Evolutionary conservation across 2,888 invertebrate species (phyloP).

Genomic region (Branchinecta sandiegonensis): DNA sequence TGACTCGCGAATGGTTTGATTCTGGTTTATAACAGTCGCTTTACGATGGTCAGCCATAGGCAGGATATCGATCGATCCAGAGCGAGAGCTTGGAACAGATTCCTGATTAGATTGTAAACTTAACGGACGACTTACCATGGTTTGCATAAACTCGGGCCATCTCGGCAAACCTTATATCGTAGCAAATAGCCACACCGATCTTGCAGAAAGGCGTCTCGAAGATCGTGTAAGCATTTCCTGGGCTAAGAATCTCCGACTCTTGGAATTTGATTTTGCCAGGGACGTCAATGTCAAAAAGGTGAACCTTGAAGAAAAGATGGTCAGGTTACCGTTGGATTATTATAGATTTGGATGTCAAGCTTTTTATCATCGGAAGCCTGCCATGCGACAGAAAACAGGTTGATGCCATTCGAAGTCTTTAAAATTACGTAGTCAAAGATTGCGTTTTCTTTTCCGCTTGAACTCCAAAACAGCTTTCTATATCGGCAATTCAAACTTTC

Average conservation of each 20-base stretch:
- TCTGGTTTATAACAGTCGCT: neutral
- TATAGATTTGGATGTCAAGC: too few relatives aligned
- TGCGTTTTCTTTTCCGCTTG: too few relatives aligned
- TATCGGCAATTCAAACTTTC: too few relatives aligned
- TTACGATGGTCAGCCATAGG: neutral
- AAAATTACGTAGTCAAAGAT: too few relatives aligned
- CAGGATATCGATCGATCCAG: constrained; percentile 4
- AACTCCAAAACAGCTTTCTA: too few relatives aligned
- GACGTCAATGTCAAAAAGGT: constrained; percentile 89
- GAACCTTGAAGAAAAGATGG: constrained; percentile 45
- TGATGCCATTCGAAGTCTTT: too few relatives aligned
- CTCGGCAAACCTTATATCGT: constrained; percentile 83
- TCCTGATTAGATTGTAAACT: constrained; percentile 28
- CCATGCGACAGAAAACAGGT: too few relatives aligned
- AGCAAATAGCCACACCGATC: constrained; percentile 85
- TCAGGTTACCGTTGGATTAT: too few relatives aligned
- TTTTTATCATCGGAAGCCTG: too few relatives aligned
- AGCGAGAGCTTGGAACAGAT: constrained; percentile 19
- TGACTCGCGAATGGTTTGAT: too few relatives aligned
- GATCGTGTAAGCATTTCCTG: constrained; percentile 57
- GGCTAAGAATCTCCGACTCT: constrained; percentile 67
- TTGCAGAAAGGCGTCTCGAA: constrained; percentile 55
- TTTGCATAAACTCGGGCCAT: constrained; percentile 46
- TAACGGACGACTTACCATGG: constrained; percentile 36
- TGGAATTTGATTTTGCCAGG: constrained; percentile 82